These are phyloP conservation scores for Noctua fimbriata DNA, from an alignment of 2,888 invertebrate species.

Conservation along the genomic window DNA sequence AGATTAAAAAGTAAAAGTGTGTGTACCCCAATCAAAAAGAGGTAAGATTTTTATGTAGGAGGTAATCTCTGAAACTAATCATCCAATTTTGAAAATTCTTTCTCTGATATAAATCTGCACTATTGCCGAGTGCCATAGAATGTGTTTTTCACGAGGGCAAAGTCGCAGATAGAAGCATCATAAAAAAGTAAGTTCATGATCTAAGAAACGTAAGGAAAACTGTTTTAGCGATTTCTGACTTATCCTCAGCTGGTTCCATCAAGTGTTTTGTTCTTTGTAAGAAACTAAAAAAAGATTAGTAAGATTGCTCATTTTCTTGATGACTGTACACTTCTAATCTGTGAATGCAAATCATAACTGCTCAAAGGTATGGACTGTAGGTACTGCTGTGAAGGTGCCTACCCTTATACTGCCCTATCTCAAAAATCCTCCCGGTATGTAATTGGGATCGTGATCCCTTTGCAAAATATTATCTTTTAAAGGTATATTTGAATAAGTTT, in stretches of 20 bases:
- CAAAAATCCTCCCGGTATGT: neutral
- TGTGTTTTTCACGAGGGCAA: neutral
- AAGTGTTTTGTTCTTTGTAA: neutral
- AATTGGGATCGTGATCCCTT: neutral
- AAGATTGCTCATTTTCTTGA: neutral
- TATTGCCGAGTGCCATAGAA: neutral
- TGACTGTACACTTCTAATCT: neutral
- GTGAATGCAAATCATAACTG: neutral
- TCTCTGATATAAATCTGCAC: neutral
- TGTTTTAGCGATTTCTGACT: neutral
- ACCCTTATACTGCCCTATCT: neutral
- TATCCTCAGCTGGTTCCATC: neutral
- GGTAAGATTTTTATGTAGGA: neutral
- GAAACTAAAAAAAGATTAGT: neutral
- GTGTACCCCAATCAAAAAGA: too few relatives aligned
- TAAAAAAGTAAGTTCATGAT: neutral
- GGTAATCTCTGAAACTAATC: neutral
- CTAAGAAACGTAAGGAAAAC: neutral
- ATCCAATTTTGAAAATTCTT: neutral
- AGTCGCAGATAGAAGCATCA: neutral
- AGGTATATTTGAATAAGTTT: neutral
- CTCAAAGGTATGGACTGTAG: neutral
- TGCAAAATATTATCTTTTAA: neutral
- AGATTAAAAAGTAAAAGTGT: neutral
- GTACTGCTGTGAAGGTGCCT: neutral